Conservation (phyloP, 1,140 invertebrate genomes). For the Drosophila triauraria region DNA sequence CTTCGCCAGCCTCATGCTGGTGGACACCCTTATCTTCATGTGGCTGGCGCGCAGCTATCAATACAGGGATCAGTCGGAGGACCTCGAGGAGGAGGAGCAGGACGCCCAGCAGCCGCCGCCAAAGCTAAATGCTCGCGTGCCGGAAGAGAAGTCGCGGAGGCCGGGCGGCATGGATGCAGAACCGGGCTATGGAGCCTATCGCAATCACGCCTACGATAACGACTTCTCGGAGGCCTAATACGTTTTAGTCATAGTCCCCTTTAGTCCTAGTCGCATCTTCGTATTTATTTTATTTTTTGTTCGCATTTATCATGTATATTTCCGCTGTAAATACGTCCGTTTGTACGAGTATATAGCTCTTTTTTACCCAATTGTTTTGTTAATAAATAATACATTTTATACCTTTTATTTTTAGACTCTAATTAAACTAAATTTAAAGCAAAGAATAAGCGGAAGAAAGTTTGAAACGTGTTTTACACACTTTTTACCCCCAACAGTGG, state of each 20-base stretch:
- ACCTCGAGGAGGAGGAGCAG: background rate
- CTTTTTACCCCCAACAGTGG: too few species aligned
- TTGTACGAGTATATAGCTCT: background rate
- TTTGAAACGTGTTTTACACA: too few species aligned
- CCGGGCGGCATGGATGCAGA: slow-evolving; percentile 6
- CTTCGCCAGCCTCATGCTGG: slow-evolving; percentile 93
- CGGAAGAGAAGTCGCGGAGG: background rate
- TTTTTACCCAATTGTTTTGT: slow-evolving; percentile 33
- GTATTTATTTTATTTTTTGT: slow-evolving; percentile 45
- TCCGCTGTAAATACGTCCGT: slow-evolving; percentile 12
- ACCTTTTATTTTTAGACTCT: slow-evolving; percentile 8
- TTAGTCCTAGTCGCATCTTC: slow-evolving; percentile 14
- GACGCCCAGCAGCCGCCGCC: background rate
- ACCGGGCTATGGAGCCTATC: slow-evolving; percentile 41
- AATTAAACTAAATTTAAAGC: too few species aligned
- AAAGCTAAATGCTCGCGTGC: background rate
- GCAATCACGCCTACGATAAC: slow-evolving; percentile 51
- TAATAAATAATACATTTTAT: slow-evolving; percentile 29
- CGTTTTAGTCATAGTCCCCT: background rate
- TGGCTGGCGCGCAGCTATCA: slow-evolving; percentile 90
- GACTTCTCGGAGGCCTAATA: slow-evolving; percentile 40
- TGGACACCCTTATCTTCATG: slow-evolving; percentile 93
- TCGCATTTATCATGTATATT: slow-evolving; percentile 27
- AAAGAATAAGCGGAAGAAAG: too few species aligned
- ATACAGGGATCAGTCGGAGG: slow-evolving; percentile 77